Base-by-base conservation (phyloP, 2,113 vertebrate genomes). In the Erythrocercus mccallii region DNA sequence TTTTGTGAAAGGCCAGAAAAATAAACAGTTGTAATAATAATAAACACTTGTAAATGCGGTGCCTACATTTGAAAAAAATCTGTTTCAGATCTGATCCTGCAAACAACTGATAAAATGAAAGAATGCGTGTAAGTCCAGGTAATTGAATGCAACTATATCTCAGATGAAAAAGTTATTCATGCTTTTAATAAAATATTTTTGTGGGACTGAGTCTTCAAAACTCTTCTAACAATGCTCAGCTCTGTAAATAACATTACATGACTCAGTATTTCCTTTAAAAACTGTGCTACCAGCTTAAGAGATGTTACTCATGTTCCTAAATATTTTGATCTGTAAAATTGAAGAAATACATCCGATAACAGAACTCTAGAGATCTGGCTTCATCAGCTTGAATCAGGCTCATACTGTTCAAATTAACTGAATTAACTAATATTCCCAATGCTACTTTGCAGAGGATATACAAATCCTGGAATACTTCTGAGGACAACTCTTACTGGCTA, bases 41-140 rank as follows among this genome's bases (percentile, higher is more conserved):
- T n/a, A n/a, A 23, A 35, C 15, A 0, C 5, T 27, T 3, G 15
- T 2, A 33, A 27, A 27, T 24, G 23, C 12, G 11, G 31, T 3
- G 15, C 21, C 21, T 1, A 9, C 20, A 11, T 31, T 35, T 19
- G 1, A 10, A 86, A 61, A 56, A 10, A n/a, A 10, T n/a, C 33
- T 7, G 45, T 18, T n/a, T 47, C 37, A 50, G 33, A 65, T 25
- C 18, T 15, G 7, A 18, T 31, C 45, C 64, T 57, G 27, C 23
- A 42, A 64, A 38, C 38, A 33, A 31, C 19, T 5, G 57, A 66
- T 37, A 20, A 86, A 74, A 64, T 13, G 10, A 71, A 90, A 62
- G 42, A 44, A 48, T 11, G 31, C 7, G 25, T 4, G 3, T 30
- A 78, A 71, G 38, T 80, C 54, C 76, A 40, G 44, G 47, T 8